A percentile compares a stretch with the other conserved stretches of the same genome.
Conservation (phyloP, 2,113 vertebrate species). For the Proterorhinus semilunaris region DNA sequence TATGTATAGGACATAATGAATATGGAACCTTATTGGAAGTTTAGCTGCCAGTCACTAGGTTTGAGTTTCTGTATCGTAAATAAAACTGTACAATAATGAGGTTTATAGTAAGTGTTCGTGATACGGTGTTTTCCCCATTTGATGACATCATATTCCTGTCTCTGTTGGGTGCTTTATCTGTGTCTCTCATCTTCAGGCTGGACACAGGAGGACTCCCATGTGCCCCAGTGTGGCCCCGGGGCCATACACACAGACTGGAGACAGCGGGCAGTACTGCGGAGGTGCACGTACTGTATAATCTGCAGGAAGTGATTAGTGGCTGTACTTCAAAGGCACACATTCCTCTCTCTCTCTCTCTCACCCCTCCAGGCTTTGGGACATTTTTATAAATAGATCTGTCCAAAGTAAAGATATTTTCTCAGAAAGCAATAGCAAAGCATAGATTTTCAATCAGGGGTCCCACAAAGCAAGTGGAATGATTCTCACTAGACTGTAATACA, state of each 20-base stretch:
- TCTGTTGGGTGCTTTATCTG: constrained; percentile 47
- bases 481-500: too few relatives aligned
- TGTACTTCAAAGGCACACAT: constrained; percentile 66
- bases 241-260: constrained; percentile 7
- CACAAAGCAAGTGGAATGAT: too few relatives aligned
- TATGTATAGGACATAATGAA: too few relatives aligned
- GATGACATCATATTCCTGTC: constrained; percentile 51
- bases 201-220: constrained; percentile 38
- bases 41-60: too few relatives aligned
- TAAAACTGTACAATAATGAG: too few relatives aligned
- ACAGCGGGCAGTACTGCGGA: constrained; percentile 37
- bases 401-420: neutral
- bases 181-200: constrained; percentile 55
- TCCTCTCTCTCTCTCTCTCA: constrained; percentile 36
- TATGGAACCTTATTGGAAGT: too few relatives aligned
- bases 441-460: neutral
- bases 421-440: neutral
- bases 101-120: too few relatives aligned
- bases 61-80: too few relatives aligned
- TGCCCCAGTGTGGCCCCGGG: constrained; percentile 33
- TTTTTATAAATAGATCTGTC: constrained; percentile 5
- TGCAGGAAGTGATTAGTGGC: constrained; percentile 68
- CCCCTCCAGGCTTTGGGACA: constrained; percentile 22
- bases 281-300: constrained; percentile 68
- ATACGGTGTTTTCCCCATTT: constrained; percentile 19